phyloP scores from a whole-genome alignment of 92 coral and sea anemone species.

The Bergia sp. region DNA sequence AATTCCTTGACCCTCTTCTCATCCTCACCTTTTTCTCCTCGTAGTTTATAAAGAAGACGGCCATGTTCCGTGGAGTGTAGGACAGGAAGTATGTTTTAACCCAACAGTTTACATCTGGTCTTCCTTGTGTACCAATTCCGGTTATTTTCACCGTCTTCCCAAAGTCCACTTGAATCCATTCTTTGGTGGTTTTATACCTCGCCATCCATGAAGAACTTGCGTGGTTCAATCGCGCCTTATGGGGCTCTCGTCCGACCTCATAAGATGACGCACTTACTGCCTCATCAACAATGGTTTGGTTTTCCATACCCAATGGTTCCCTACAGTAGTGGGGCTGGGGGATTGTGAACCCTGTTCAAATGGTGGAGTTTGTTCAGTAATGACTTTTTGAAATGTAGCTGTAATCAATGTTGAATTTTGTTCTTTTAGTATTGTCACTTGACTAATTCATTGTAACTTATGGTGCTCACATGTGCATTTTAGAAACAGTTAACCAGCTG shows the following conservation, averaged over 20 bases:
- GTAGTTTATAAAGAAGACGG: not conserved
- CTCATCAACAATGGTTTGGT: not conserved
- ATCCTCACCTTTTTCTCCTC: not conserved
- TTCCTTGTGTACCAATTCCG: constrained; percentile 8
- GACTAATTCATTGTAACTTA: too few relatives aligned
- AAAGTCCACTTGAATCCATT: constrained; percentile 8
- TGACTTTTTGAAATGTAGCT: too few relatives aligned
- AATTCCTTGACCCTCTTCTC: too few relatives aligned
- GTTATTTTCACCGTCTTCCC: not conserved
- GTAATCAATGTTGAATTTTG: too few relatives aligned
- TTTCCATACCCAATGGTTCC: not conserved
- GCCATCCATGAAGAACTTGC: not conserved
- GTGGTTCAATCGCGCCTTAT: not conserved
- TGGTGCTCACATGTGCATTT: too few relatives aligned
- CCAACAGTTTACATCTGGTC: not conserved
- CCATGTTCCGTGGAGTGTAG: not conserved
- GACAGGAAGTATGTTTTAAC: not conserved
- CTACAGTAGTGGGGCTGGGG: not conserved
- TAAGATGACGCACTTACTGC: not conserved
- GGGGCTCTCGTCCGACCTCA: not conserved
- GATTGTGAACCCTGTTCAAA: not conserved
- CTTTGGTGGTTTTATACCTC: accelerated
- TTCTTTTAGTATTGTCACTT: too few relatives aligned
- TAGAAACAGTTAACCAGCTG: too few relatives aligned
- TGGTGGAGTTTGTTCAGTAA: not conserved